Evolutionary conservation across 2,113 vertebrate genomes (phyloP).

Genomic region (Otus sunia): DNA sequence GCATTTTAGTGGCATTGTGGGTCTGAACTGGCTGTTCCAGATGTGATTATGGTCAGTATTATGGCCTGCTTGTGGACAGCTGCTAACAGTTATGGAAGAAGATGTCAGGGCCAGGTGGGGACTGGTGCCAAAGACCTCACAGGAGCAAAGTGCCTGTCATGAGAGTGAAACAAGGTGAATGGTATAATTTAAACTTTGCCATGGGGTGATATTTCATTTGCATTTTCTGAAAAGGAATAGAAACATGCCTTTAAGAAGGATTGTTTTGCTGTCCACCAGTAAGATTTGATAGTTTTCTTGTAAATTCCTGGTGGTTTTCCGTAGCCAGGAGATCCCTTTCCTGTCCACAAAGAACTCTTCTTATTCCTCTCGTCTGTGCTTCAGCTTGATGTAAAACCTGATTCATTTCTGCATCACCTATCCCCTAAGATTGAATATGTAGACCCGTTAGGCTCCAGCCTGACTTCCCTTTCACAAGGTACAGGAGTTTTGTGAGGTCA

Average conservation of each 20-base stretch:
- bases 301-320: constrained; percentile 65
- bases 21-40: constrained; percentile 25
- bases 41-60: constrained; percentile 23
- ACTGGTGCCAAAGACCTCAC: constrained; percentile 55
- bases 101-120: neutral
- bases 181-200: constrained; percentile 23
- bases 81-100: constrained; percentile 20
- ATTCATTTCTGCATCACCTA: constrained; percentile 54
- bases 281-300: constrained; percentile 34
- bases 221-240: constrained; percentile 36
- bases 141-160: neutral
- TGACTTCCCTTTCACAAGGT: neutral
- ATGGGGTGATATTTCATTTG: neutral
- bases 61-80: constrained; percentile 21
- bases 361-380: neutral
- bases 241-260: constrained; percentile 38
- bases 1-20: constrained; percentile 29
- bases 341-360: constrained; percentile 61
- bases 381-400: constrained; percentile 38
- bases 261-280: constrained; percentile 32
- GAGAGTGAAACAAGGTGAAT: constrained; percentile 41
- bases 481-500: neutral
- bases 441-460: constrained; percentile 18
- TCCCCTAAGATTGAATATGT: neutral
- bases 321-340: constrained; percentile 39